phyloP scores from a whole-genome alignment of 1,140 invertebrate genomes.

The Bradysia coprophila region DNA sequence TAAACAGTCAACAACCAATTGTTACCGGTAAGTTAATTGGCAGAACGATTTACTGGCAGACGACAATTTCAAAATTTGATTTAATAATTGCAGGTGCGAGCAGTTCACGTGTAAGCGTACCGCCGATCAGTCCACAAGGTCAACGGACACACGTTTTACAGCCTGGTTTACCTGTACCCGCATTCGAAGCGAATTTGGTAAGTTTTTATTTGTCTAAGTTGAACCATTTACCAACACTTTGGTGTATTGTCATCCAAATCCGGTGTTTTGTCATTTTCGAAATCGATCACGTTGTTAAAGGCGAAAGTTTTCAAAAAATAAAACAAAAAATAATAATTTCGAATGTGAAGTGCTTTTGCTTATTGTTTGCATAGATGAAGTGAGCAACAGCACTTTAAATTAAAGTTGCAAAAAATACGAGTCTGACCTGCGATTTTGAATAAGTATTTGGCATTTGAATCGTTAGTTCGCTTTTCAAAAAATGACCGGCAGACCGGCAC shows the following conservation, averaged over 20 bases:
- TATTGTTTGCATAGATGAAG: too few relatives aligned
- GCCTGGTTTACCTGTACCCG: conserved; percentile 32
- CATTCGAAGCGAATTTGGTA: conserved; percentile 50
- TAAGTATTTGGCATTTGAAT: too few relatives aligned
- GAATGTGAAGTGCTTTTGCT: too few relatives aligned
- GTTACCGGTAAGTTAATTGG: conserved; percentile 20
- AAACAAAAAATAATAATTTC: neutral
- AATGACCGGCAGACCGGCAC: too few relatives aligned
- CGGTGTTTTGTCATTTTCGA: too few relatives aligned
- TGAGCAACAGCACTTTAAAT: too few relatives aligned
- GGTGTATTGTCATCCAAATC: too few relatives aligned
- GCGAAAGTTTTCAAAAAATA: too few relatives aligned
- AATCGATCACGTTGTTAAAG: too few relatives aligned
- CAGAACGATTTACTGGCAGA: conserved; percentile 1
- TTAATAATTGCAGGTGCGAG: conserved; percentile 14
- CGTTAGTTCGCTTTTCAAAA: too few relatives aligned
- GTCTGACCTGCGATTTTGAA: too few relatives aligned
- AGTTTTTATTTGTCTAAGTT: conserved; percentile 20
- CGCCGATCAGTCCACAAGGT: conserved; percentile 36
- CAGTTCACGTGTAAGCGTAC: conserved; percentile 32
- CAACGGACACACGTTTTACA: conserved; percentile 30
- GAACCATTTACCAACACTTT: neutral
- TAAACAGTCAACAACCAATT: conserved; percentile 24
- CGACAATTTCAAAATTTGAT: conserved; percentile 2
- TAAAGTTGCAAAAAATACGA: too few relatives aligned